phyloP scores from a whole-genome alignment of 2,888 invertebrate genomes.

The Melinaea marsaeus region DNA sequence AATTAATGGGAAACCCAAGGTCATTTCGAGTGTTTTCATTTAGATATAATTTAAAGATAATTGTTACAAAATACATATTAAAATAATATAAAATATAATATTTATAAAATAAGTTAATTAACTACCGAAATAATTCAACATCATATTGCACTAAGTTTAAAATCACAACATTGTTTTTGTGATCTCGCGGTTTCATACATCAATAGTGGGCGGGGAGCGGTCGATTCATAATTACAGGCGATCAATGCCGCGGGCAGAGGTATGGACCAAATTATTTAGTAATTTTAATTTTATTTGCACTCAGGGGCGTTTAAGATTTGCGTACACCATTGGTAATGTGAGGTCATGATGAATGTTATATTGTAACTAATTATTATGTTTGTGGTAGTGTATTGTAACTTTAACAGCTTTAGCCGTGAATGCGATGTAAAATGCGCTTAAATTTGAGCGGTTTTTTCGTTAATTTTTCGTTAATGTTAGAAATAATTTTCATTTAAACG shows the following conservation, averaged over 20 bases:
- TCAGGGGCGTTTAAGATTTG: constrained; percentile 48
- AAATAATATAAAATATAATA: no score
- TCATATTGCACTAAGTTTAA: constrained; percentile 34
- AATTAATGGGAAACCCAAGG: no score
- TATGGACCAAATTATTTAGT: constrained; percentile 72
- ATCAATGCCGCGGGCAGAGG: constrained; percentile 57
- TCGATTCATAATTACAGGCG: constrained; percentile 67
- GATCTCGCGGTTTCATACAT: constrained; percentile 64
- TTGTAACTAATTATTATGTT: constrained; percentile 36
- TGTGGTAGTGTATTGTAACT: no score
- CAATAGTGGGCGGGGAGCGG: constrained; percentile 63
- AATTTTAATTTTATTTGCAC: constrained; percentile 72
- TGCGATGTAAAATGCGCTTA: no score
- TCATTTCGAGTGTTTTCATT: no score
- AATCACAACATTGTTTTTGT: constrained; percentile 36
- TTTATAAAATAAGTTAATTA: neutral
- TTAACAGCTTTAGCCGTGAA: no score
- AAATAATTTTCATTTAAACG: neutral
- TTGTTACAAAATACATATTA: no score
- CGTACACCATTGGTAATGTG: constrained; percentile 45
- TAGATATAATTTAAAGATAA: no score
- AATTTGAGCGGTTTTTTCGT: no score
- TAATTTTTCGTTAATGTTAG: neutral
- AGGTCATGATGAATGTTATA: constrained; percentile 45
- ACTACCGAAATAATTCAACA: constrained; percentile 25